These are phyloP conservation scores for Pelodiscus sinensis DNA, from an alignment of 2,113 vertebrate genomes.

Conservation along the genomic window DNA sequence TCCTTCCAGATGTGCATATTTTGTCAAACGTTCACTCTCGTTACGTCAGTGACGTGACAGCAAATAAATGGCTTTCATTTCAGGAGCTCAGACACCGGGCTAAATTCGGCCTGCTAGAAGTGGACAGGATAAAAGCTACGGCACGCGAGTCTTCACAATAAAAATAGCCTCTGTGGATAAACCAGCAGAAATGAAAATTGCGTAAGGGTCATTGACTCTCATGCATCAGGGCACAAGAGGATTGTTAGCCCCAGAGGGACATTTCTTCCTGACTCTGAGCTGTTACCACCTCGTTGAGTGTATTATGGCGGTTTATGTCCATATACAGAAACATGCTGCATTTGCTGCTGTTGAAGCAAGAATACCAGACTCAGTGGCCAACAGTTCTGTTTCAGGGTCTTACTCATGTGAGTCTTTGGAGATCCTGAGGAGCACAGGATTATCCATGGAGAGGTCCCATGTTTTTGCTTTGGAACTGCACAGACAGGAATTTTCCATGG, in stretches of 20 bases:
- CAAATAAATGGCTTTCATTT: accelerated
- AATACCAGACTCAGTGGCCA: not conserved
- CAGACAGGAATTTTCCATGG: not conserved
- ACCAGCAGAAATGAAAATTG: not conserved
- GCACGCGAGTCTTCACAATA: not conserved
- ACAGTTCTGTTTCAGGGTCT: accelerated
- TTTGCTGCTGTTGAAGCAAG: not conserved
- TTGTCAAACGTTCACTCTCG: not conserved
- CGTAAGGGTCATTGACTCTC: not conserved
- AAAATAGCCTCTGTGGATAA: not conserved
- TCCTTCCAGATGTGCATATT: slow-evolving; percentile 18
- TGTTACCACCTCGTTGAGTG: not conserved
- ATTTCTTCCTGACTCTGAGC: too few species aligned
- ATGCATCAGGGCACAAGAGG: accelerated
- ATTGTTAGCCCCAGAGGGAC: too few species aligned
- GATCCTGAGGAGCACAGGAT: not conserved
- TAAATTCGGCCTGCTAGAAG: not conserved
- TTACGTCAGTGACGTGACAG: not conserved
- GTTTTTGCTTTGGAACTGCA: not conserved
- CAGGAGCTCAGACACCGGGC: not conserved
- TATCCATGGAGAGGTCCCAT: not conserved
- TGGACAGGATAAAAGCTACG: not conserved
- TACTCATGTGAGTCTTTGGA: not conserved
- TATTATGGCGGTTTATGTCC: not conserved
- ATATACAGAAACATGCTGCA: not conserved